Base-by-base conservation (phyloP, 2,888 invertebrate genomes). In the Epinotia ramella region DNA sequence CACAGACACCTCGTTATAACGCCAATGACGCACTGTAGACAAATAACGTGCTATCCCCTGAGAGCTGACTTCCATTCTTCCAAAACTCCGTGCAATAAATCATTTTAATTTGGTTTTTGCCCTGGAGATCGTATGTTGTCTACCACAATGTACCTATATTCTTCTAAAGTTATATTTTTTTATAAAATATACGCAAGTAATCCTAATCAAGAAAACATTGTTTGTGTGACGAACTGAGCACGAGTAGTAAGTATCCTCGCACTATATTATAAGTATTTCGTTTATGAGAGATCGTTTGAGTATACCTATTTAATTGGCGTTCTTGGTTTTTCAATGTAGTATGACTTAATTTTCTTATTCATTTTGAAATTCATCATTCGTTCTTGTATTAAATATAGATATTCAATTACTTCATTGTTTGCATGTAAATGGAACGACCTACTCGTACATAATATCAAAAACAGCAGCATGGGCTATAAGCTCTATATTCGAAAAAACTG, bases 1-100 rank as follows among this genome's bases (percentile, higher is more conserved):
- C 83, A 82, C 84, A 84, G 84, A 84, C 86, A 86, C 85, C 88
- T 88, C 85, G 89, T 90, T 89, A 89, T 86, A 86, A 86, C 83
- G 84, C 83, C 84, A 80, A 77, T 84, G 86, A 85, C 86, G 82
- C 76, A 77, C 73, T 67, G 57, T 60, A 83, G 84, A 83, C 82
- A 84, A 73, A 78, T 66, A 76, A 67, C 71, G 56, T 66, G 46
- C 46, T 53, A 16, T 71, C 74, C 76, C 76, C 62, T 63, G 76
- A 71, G 76, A 72, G 12, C 16, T 53, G 65, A 53, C 72, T 72
- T 67, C 76, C 72, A 72, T 67, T 76, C 67, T 72, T 76, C 59
- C 72, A 62, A 66, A 76, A 72, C 57, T 67, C 67, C 24, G 13
- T 33, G 62, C 63, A 67, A 76, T 76, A 76, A 72, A 76, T 76